Base-by-base conservation (phyloP, 2,888 invertebrate species). In the Cheiracanthium punctorium region DNA sequence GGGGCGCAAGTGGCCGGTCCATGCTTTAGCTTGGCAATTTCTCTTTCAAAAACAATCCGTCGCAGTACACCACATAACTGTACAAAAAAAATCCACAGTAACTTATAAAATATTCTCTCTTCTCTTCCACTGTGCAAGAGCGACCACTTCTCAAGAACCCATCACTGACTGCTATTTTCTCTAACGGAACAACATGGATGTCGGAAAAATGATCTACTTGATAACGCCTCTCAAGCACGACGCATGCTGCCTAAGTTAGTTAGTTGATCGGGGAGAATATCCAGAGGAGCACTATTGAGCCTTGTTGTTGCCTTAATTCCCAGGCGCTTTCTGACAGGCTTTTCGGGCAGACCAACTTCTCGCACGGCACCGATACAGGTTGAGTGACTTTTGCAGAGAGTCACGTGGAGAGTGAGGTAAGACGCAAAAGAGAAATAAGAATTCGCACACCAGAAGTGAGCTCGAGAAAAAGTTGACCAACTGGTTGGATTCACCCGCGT, bases 371-470 rank as follows among this genome's bases (percentile, higher is more conserved):
- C 67, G 41, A 81, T 64, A 76, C 82, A 71, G 82, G 82, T 82
- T 82, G 82, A 82, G 82, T 82, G 82, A 64, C 75, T 82, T 82
- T 48, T 37, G n/a, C 70, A 75, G 75, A 20, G 64, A 75, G 82
- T 82, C 82, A 82, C 82, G 82, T 82, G 81, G 80, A 17, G 32
- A 12, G 30, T 37, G 28, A 17, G 37, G 48, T 10, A 75, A 10
- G 10, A 37, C 7, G n/a, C 12, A 48, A 17, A 48, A 58, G 69
- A 70, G 28, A 37, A 74, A 73, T 37, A 81, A 74, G 58, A 74
- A 81, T 48, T 48, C 64, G 30, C 81, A 8, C n/a, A 33, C 71
- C 58, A 72, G 64, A 80, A 72, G 64, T 80, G 58, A 43, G 33
- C 28, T 58, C 33, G n/a, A 81, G 12, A 64, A 82, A 82, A 82